Percentiles rank a stretch among this genome's conserved stretches.
These are phyloP conservation scores for Heliconius hortense DNA, from an alignment of 2,888 invertebrate genomes.

Conservation along the genomic window DNA sequence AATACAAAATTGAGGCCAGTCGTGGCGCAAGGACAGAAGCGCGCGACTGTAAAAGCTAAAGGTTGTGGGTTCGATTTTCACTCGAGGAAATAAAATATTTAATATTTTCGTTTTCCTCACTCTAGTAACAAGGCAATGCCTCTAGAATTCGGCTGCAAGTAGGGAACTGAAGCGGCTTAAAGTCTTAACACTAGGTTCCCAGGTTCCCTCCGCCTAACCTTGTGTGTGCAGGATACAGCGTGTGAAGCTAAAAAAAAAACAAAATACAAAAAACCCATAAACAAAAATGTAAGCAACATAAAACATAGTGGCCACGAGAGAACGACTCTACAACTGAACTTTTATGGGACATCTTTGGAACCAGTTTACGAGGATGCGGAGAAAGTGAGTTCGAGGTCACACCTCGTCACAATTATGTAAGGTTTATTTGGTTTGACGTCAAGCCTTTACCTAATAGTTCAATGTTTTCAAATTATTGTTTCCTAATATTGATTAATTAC, in stretches of 20 bases:
- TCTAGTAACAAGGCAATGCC: not conserved
- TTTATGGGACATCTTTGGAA: constrained; percentile 10
- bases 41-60: no score
- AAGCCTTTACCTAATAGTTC: not conserved
- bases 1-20: no score
- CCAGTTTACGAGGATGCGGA: constrained; percentile 27
- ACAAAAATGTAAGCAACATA: not conserved
- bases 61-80: no score
- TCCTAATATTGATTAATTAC: no score
- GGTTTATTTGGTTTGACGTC: not conserved
- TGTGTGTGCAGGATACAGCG: not conserved
- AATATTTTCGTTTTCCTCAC: not conserved
- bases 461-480: not conserved
- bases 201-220: not conserved
- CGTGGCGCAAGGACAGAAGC: no score
- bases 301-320: not conserved
- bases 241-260: not conserved
- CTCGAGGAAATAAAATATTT: not conserved
- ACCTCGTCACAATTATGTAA: constrained; percentile 13
- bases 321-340: not conserved
- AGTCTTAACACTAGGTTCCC: not conserved
- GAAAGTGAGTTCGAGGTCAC: constrained; percentile 31
- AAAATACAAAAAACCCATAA: not conserved
- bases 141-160: not conserved
- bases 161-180: not conserved